Conservation (phyloP, 2,797 vertebrate genomes). For the Bradypodion pumilum region DNA sequence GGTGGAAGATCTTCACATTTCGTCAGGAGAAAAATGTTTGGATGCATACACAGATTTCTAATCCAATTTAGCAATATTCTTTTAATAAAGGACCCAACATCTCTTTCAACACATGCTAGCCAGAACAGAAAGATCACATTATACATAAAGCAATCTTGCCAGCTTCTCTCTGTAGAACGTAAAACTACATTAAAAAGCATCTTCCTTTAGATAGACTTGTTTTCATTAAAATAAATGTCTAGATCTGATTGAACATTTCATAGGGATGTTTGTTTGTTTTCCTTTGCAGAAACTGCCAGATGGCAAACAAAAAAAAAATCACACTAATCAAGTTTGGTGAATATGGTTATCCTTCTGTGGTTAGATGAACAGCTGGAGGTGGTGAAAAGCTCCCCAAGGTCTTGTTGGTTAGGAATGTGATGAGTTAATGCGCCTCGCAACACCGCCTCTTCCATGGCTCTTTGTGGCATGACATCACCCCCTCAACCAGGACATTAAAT, state of each 20-base stretch:
- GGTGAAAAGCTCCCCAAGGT: conserved; percentile 11
- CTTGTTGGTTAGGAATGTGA: not conserved
- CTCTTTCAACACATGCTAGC: not conserved
- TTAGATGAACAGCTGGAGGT: not conserved
- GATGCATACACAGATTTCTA: not conserved
- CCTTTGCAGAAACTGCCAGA: not conserved
- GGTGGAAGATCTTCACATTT: not conserved
- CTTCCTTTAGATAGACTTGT: not conserved
- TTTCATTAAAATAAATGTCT: not conserved
- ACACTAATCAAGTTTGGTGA: not conserved
- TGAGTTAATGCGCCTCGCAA: conserved; percentile 57
- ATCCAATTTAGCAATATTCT: not conserved
- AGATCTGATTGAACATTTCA: not conserved
- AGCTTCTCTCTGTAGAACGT: not conserved
- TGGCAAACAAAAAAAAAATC: not conserved
- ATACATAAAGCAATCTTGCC: not conserved
- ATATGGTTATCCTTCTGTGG: not conserved
- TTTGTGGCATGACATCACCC: conserved; percentile 89
- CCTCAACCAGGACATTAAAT: conserved; percentile 87
- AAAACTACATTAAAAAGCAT: not conserved
- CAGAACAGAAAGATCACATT: not conserved
- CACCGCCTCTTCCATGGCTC: conserved; percentile 70
- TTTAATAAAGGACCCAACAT: not conserved
- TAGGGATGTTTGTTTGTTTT: not conserved
- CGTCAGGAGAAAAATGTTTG: not conserved